Percentiles rank a stretch among this genome's conserved stretches.
phyloP scores from a whole-genome alignment of 2,888 invertebrate genomes.

The Fabriciana adippe region DNA sequence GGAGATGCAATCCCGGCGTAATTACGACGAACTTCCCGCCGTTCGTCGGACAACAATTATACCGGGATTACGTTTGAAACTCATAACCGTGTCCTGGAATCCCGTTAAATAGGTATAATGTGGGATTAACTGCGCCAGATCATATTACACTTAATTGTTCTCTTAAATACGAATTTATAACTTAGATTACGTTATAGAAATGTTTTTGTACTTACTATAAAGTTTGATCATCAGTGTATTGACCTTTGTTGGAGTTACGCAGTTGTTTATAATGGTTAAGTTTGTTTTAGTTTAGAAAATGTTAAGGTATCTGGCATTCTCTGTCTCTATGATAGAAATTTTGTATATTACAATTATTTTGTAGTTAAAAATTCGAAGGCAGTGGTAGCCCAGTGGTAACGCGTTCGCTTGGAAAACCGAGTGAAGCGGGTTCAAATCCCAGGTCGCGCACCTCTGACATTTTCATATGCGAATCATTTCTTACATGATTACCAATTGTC shows the following conservation, averaged over 20 bases:
- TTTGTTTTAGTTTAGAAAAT: too few relatives aligned
- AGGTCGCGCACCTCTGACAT: too few relatives aligned
- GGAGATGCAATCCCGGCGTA: constrained; percentile 51
- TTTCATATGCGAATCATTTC: too few relatives aligned
- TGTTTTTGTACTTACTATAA: constrained; percentile 5
- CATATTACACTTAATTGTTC: constrained; percentile 74
- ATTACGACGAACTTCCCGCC: constrained; percentile 69
- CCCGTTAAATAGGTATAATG: constrained; percentile 78
- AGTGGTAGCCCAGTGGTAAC: too few relatives aligned
- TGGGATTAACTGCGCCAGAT: constrained; percentile 70
- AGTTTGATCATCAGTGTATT: neutral
- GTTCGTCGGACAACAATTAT: constrained; percentile 78
- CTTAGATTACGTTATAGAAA: constrained; percentile 45
- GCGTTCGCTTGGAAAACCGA: too few relatives aligned
- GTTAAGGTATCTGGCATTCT: too few relatives aligned
- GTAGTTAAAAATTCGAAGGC: too few relatives aligned
- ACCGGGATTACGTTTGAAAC: constrained; percentile 60
- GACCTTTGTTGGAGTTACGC: neutral
- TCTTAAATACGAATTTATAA: constrained; percentile 71
- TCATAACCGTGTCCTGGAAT: constrained; percentile 72
- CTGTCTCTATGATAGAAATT: too few relatives aligned
- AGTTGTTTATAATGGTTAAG: too few relatives aligned
- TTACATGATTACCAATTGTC: too few relatives aligned
- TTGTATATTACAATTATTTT: too few relatives aligned
- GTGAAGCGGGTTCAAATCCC: too few relatives aligned